Conservation (phyloP, 2,888 invertebrate genomes). For the Drosophila mayaguana region DNA sequence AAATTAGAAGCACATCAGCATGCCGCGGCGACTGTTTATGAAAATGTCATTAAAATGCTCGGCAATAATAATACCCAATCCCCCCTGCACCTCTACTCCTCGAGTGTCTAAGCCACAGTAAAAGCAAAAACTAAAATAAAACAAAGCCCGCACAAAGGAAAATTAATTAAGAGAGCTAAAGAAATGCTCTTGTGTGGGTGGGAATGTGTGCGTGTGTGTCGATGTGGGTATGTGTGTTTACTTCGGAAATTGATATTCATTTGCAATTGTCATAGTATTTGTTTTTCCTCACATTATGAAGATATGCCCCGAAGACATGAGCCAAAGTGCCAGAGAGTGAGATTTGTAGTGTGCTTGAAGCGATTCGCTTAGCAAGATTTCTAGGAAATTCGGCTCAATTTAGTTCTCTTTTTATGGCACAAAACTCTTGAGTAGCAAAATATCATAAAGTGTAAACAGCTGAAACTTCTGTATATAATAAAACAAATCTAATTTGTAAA, state of each 20-base stretch:
- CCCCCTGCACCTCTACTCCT: neutral
- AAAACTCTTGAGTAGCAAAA: no score
- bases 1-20: conserved; percentile 62
- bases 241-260: conserved; percentile 60
- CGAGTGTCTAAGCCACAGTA: neutral
- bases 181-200: conserved; percentile 4
- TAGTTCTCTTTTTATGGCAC: neutral
- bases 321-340: neutral
- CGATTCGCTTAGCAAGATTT: neutral
- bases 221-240: conserved; percentile 8
- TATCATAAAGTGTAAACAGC: neutral
- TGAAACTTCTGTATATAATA: neutral
- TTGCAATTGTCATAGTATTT: conserved; percentile 37
- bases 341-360: neutral
- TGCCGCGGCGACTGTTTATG: conserved; percentile 61
- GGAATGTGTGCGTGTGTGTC: neutral
- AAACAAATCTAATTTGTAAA: neutral
- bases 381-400: neutral
- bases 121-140: conserved; percentile 39
- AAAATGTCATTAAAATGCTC: conserved; percentile 73
- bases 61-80: conserved; percentile 39
- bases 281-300: conserved; percentile 5
- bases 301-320: neutral
- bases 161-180: conserved; percentile 59
- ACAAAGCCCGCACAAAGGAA: conserved; percentile 27